These are phyloP conservation scores for Cheilosia urbana DNA, from an alignment of 2,888 invertebrate genomes.

Conservation along the genomic window DNA sequence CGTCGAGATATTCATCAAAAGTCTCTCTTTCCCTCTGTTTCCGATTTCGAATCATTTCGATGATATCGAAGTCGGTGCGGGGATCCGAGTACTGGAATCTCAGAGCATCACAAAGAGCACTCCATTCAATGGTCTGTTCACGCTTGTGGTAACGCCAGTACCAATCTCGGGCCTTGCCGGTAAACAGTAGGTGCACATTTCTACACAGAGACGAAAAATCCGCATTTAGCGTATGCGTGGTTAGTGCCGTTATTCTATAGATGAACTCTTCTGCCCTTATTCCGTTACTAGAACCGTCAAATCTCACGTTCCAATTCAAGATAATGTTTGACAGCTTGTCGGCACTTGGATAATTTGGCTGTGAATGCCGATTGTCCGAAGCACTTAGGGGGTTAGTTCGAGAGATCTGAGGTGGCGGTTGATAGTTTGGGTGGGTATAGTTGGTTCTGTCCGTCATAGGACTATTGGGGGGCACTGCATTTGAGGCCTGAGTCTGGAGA, in stretches of 20 bases:
- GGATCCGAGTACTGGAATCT: neutral
- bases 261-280: constrained; percentile 5
- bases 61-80: neutral
- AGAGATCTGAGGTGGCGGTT: neutral
- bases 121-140: neutral
- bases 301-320: neutral
- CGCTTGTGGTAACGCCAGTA: neutral
- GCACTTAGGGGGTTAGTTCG: neutral
- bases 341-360: neutral
- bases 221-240: neutral
- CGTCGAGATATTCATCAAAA: neutral
- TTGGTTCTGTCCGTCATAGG: neutral
- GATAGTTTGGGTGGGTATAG: neutral
- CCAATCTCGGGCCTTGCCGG: neutral
- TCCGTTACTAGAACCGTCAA: neutral
- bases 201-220: neutral
- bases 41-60: neutral
- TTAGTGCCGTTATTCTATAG: neutral
- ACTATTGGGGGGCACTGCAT: neutral
- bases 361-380: neutral
- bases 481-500: neutral
- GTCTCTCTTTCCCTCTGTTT: neutral
- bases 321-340: neutral
- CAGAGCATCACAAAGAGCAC: neutral
- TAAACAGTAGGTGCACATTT: neutral